Evolutionary conservation across 1,140 invertebrate species (phyloP), one percentile per base, ranked within the genome.

Genomic region (Chrysopa pallens): DNA sequence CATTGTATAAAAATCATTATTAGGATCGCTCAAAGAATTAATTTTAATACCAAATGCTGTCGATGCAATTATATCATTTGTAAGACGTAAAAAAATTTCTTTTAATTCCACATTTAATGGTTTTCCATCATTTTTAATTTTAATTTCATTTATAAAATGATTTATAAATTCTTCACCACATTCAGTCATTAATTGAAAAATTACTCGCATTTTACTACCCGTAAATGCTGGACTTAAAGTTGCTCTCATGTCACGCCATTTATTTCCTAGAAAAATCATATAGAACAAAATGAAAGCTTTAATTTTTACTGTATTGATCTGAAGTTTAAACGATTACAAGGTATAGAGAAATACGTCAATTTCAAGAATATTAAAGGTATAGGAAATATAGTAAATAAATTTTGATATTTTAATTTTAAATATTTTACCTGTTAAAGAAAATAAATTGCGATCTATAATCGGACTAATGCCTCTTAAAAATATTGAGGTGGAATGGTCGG

Each of bases 21-120:
- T 42, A 1, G 40, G 42, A 38, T 61, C 42, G 37, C 46, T 48
- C 36, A 65, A 49, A 1, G 58, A 58, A 46, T 62, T 42, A 6
- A 57, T 50, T 36, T 55, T 48, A 6, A 63, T 47, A 6, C 61
- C 62, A 49, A 59, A 62, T 9, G 60, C 57, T 14, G 53, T 38
- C 1, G 46, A 53, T 3, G 57, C 59, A 39, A 63, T 63, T 0
- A 60, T 56, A 36, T 64, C 63, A 42, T 57, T 61, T 0, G 57
- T 52, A 35, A 52, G 64, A 42, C 58, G 52, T 0, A 49, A 52
- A 36, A 54, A 53, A 5, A 46, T 44, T 38, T 64, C 58, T 42
- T 58, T 60, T 2, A 59, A 35, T 29, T 66, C 52, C 13, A 55
- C n/a, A 28, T 42, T 37, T 11, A 50, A 29, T n/a, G 39, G 29